phyloP scores from a whole-genome alignment of 2,113 vertebrate species.

The Callocephalon fimbriatum region DNA sequence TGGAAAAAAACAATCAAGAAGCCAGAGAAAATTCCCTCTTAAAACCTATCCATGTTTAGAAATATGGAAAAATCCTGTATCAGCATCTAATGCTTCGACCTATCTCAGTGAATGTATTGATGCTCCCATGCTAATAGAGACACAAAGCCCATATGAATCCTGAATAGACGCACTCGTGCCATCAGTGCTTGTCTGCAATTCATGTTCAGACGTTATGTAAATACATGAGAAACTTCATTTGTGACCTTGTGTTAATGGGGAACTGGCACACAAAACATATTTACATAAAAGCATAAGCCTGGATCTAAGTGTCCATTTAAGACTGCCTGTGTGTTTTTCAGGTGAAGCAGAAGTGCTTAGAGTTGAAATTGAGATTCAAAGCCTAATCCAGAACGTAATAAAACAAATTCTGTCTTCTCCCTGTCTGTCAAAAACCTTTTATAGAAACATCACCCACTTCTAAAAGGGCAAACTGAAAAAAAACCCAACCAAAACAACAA shows the following conservation, averaged over 20 bases:
- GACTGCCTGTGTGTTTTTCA: neutral
- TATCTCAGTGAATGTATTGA: neutral
- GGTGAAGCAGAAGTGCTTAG: neutral
- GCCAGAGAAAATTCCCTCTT: neutral
- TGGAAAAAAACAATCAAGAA: neutral
- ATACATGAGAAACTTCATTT: neutral
- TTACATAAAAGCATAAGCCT: neutral
- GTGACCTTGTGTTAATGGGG: constrained; percentile 35
- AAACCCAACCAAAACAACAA: neutral
- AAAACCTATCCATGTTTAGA: neutral
- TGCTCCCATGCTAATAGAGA: neutral
- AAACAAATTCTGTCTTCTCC: neutral
- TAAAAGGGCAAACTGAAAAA: neutral
- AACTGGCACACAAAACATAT: neutral
- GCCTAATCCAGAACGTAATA: neutral
- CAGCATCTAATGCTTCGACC: neutral
- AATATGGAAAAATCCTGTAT: neutral
- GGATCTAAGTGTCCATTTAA: neutral
- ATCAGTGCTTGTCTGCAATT: neutral
- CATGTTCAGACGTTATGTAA: neutral
- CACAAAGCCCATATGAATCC: neutral
- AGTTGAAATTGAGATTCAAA: constrained; percentile 26
- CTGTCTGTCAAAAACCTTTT: neutral
- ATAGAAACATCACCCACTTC: neutral
- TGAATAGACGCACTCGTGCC: neutral